These are phyloP conservation scores for Apolygus lucorum DNA, from an alignment of 1,140 invertebrate genomes.

Conservation along the genomic window DNA sequence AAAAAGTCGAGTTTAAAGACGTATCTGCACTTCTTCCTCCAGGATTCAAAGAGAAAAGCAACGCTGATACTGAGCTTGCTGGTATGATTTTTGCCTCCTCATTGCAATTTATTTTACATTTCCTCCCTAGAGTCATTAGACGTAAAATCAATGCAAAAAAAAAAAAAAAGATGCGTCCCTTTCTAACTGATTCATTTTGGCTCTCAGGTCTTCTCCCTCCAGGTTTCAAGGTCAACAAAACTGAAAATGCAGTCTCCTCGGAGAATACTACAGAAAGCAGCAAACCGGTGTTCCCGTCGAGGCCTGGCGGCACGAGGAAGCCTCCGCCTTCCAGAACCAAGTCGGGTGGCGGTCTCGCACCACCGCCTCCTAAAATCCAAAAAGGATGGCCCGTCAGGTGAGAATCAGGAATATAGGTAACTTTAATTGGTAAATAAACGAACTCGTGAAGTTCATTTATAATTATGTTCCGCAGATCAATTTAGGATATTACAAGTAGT, in stretches of 20 bases:
- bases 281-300: conserved; percentile 69
- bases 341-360: conserved; percentile 35
- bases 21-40: conserved; percentile 49
- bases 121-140: no score
- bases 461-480: no score
- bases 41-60: conserved; percentile 43
- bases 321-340: conserved; percentile 46
- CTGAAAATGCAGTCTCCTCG: conserved; percentile 30
- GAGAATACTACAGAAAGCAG: conserved; percentile 39
- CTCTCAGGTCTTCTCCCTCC: conserved; percentile 48
- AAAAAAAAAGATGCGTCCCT: no score
- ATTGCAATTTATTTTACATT: no score
- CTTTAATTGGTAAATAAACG: no score
- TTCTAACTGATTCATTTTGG: no score
- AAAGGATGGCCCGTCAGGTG: conserved; percentile 74
- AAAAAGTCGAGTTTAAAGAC: conserved; percentile 46
- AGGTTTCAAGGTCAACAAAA: conserved; percentile 45
- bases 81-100: conserved; percentile 40
- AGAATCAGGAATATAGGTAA: conserved; percentile 16
- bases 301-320: conserved; percentile 57
- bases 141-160: no score
- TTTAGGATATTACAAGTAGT: no score
- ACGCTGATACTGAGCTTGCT: conserved; percentile 38
- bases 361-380: conserved; percentile 51
- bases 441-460: no score